phyloP scores from a whole-genome alignment of 2,797 vertebrate genomes.

The Tiaroga cobitis region DNA sequence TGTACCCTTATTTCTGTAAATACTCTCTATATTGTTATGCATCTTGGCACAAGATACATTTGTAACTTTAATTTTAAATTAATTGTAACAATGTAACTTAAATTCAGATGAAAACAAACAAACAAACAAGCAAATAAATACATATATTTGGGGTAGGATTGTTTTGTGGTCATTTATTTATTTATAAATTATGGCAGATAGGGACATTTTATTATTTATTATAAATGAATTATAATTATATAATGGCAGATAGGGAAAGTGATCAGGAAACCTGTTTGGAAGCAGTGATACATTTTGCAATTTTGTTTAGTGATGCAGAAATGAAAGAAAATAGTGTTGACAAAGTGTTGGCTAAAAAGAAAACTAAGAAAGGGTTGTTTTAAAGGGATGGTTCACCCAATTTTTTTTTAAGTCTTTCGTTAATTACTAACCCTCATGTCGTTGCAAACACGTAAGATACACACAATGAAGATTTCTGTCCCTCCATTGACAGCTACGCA shows the following conservation, averaged over 20 bases:
- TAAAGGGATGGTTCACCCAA: slow-evolving; percentile 19
- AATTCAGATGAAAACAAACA: neutral
- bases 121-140: neutral
- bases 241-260: neutral
- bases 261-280: neutral
- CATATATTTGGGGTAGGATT: neutral
- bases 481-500: neutral
- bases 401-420: too few species aligned
- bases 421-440: too few species aligned
- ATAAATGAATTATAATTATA: neutral
- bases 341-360: slow-evolving; percentile 11
- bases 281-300: neutral
- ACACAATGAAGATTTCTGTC: neutral
- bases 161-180: neutral
- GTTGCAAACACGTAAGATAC: too few species aligned
- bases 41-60: neutral
- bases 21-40: neutral
- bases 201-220: neutral
- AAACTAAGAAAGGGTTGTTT: slow-evolving; percentile 53
- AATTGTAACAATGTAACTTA: neutral
- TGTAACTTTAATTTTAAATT: neutral
- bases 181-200: neutral
- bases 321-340: neutral
- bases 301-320: neutral
- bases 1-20: neutral